Base-by-base conservation (phyloP, 1,140 invertebrate genomes). In the Macrostomum lignano region DNA sequence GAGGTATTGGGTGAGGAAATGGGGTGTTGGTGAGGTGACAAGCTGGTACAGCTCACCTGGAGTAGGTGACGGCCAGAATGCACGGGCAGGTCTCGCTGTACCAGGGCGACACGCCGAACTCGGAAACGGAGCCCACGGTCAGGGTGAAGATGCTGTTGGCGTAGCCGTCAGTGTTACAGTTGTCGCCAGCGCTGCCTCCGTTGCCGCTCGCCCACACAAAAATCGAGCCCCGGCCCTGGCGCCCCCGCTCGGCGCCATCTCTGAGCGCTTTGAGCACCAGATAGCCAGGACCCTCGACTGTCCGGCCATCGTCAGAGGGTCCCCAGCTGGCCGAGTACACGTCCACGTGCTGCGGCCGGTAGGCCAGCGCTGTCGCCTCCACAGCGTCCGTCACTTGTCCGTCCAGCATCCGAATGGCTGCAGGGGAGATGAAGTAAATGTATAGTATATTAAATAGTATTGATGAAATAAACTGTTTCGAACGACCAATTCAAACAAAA, bases 291-390 rank as follows among this genome's bases (percentile, higher is more conserved):
- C 72, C 74, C 51, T 84, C 79, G 0, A 86, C 68, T 15, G 73
- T 78, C 46, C 65, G 64, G 0, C 78, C 79, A 53, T 84, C 71
- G 52, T 86, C 78, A 39, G 51, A 49, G 11, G 53, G 53, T 9
- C 86, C 88, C 88, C 88, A 96, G 9, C 77, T 84, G 0, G 86
- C 86, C 47, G 75, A 84, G 57, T 94, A 96, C 42, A 96, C 91
- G 51, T 96, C 77, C 33, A 96, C 84, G 52, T 93, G 78, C 47
- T 94, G 73, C 13, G 75, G 73, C 58, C 88, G 88, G 17, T 84
- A 65, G 37, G 77, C 78, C 3, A 98, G 61, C 0, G 81, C 86
- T 37, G 75, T 64, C 0, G 88, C 88, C 61, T 96, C 88, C 10
- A 96, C 81, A 0, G 77, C 77, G 61, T 96, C 88, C 1, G 84